Conservation (phyloP, 35 echinoderm and acorn worm genomes). For the Apostichopus japonicus region DNA sequence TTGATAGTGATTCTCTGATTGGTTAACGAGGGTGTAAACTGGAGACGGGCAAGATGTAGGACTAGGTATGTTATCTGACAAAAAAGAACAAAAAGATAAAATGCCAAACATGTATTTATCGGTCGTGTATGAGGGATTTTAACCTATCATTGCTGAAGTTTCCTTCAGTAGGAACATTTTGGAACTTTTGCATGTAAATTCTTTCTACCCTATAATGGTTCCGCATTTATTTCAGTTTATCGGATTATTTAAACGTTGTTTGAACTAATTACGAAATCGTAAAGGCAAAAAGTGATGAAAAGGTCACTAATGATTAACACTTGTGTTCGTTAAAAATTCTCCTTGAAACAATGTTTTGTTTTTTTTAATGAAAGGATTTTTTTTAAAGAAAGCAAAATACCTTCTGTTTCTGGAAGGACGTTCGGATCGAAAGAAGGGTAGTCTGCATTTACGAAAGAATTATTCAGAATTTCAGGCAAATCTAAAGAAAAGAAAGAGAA, state of each 20-base stretch:
- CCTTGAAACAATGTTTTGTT: too few species aligned
- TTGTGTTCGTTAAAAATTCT: too few species aligned
- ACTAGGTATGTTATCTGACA: conserved; percentile 13
- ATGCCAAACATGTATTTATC: too few species aligned
- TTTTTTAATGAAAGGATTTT: too few species aligned
- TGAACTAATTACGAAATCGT: too few species aligned
- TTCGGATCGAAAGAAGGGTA: background rate
- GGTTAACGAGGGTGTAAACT: background rate
- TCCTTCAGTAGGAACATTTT: too few species aligned
- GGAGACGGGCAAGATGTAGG: conserved; percentile 4
- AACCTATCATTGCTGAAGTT: too few species aligned
- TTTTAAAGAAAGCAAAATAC: background rate
- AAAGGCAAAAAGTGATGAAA: too few species aligned
- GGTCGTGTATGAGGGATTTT: too few species aligned
- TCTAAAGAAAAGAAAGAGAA: background rate
- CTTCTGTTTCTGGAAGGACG: background rate
- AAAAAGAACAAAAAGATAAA: background rate
- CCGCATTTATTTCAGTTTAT: too few species aligned
- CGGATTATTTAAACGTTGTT: too few species aligned
- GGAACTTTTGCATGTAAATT: background rate
- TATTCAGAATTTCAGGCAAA: background rate
- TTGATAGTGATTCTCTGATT: background rate
- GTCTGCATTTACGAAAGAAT: background rate
- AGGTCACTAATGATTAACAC: too few species aligned
- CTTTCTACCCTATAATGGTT: background rate